phyloP scores from a whole-genome alignment of 2,888 invertebrate genomes.

The Acanthosepion pharaonis region DNA sequence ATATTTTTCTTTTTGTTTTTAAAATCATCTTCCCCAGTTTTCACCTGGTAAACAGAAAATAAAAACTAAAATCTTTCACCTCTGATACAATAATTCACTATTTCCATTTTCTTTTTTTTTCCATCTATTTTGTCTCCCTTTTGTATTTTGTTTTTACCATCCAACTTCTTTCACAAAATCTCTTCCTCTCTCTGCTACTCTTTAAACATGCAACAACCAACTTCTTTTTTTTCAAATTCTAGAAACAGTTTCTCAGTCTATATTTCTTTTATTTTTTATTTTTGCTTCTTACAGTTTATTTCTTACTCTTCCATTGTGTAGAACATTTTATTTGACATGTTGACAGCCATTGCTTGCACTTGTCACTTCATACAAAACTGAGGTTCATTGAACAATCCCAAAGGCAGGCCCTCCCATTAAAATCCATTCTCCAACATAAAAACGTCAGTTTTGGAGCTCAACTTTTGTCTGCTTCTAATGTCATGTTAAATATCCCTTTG shows the following conservation, averaged over 20 bases:
- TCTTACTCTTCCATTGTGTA: not conserved
- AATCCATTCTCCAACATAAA: not conserved
- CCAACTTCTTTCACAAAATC: too few species aligned
- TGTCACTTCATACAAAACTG: slow-evolving; percentile 33
- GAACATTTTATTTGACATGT: slow-evolving; percentile 33
- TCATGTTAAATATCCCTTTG: not conserved
- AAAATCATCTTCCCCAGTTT: too few species aligned
- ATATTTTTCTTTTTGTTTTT: too few species aligned
- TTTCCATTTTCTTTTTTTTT: too few species aligned
- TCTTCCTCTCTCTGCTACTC: too few species aligned
- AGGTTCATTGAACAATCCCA: not conserved
- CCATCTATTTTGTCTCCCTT: too few species aligned
- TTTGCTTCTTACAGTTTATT: not conserved
- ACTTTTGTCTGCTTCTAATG: not conserved
- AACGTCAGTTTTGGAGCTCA: slow-evolving; percentile 9
- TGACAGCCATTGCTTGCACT: slow-evolving; percentile 33
- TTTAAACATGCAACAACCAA: too few species aligned
- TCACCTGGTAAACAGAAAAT: too few species aligned
- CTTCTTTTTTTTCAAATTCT: not conserved
- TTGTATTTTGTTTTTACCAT: too few species aligned
- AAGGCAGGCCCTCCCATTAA: slow-evolving; percentile 25
- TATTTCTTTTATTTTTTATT: not conserved
- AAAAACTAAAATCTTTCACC: too few species aligned
- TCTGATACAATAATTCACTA: too few species aligned
- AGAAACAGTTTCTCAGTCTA: not conserved